These are phyloP conservation scores for Tauraco erythrolophus DNA, from an alignment of 2,113 vertebrate genomes.

Conservation along the genomic window DNA sequence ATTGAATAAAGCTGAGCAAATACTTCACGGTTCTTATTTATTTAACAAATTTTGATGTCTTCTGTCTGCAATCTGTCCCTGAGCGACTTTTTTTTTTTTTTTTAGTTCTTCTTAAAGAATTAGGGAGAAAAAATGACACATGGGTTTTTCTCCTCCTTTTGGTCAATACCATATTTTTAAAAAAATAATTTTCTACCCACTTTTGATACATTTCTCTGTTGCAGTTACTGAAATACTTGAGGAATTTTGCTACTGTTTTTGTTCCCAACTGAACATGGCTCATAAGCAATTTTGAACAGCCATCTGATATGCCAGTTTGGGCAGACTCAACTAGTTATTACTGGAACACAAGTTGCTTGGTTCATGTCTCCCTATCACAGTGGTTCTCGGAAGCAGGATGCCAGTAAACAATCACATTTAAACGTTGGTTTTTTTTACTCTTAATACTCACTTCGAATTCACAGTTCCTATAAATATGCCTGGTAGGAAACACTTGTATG, in stretches of 20 bases:
- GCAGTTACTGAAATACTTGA: neutral
- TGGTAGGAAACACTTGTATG: neutral
- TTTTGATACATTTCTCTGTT: neutral
- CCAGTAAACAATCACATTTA: neutral
- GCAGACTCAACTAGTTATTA: neutral
- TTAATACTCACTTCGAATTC: neutral
- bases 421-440: neutral
- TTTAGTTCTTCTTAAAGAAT: neutral
- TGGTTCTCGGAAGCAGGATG: neutral
- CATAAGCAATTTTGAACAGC: neutral
- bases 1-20: neutral
- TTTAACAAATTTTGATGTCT: neutral
- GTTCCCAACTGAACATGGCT: neutral
- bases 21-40: neutral
- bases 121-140: neutral
- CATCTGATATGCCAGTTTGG: neutral
- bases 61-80: neutral
- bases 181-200: neutral
- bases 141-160: neutral
- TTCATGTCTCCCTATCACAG: neutral
- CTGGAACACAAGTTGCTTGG: neutral
- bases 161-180: accelerated
- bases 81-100: neutral
- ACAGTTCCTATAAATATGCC: neutral
- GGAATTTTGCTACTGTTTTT: neutral